Percentiles rank a stretch among this genome's conserved stretches.
Evolutionary conservation across 2,888 invertebrate species (phyloP).

Genomic region (Andrena dorsata): DNA sequence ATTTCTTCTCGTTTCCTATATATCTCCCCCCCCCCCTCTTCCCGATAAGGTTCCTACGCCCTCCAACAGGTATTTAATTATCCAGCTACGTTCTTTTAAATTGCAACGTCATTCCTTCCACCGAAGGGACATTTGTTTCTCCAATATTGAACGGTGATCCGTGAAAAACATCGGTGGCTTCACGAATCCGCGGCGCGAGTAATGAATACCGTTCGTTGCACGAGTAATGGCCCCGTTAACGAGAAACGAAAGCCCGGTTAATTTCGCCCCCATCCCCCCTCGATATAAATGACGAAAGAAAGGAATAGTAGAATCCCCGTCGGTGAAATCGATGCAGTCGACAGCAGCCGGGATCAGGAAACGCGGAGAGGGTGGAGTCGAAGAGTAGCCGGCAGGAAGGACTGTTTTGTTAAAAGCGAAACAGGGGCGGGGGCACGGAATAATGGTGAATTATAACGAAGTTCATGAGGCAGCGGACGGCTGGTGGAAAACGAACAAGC

Average conservation of each 20-base stretch:
- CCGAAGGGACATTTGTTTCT: too few species aligned
- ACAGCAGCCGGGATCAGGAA: neutral
- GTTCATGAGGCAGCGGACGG: constrained; percentile 10
- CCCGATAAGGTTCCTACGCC: too few species aligned
- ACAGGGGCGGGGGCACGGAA: neutral
- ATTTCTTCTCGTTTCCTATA: too few species aligned
- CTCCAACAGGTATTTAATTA: too few species aligned
- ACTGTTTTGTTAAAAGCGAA: constrained; percentile 16
- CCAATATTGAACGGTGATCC: too few species aligned
- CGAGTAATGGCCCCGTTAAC: neutral
- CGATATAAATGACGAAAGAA: constrained; percentile 4
- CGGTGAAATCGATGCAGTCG: constrained; percentile 14
- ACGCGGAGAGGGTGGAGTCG: constrained; percentile 9
- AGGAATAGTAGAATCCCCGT: constrained; percentile 2
- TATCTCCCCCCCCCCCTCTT: too few species aligned
- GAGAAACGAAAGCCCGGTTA: constrained; percentile 2
- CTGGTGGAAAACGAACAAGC: constrained; percentile 14
- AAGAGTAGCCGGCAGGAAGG: constrained; percentile 22
- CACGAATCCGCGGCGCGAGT: too few species aligned
- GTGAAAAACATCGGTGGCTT: too few species aligned
- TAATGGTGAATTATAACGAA: constrained; percentile 41
- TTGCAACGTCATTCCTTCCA: too few species aligned
- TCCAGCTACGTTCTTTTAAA: too few species aligned
- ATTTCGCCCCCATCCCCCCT: neutral
- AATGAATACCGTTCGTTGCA: too few species aligned